Percentiles rank a stretch among this genome's conserved stretches.
Conservation (phyloP, 2,797 vertebrate species). For the Pseudochromis fuscus region DNA sequence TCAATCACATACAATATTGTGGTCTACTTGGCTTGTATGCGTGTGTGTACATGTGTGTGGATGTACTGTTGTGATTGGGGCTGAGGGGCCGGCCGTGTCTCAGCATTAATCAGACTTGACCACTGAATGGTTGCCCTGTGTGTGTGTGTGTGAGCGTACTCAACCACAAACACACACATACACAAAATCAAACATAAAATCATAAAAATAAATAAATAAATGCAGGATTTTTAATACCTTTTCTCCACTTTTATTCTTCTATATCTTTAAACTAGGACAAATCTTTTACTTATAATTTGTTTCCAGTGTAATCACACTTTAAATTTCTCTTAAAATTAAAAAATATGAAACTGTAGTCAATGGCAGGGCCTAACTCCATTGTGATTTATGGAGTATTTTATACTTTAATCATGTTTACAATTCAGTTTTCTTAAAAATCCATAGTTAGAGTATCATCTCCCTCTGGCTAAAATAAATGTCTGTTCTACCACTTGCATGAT, state of each 20-base stretch:
- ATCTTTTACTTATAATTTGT: background rate
- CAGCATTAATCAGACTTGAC: constrained; percentile 81
- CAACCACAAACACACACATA: constrained; percentile 28
- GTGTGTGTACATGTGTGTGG: constrained; percentile 31
- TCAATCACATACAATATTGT: constrained; percentile 55
- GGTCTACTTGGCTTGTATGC: constrained; percentile 44
- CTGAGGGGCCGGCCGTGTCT: constrained; percentile 67
- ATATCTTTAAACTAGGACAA: background rate
- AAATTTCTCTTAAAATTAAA: too few relatives aligned
- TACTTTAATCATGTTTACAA: background rate
- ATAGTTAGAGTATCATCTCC: background rate
- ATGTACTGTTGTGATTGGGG: constrained; percentile 48
- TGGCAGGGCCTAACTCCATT: too few relatives aligned
- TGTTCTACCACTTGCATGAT: background rate
- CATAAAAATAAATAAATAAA: constrained; percentile 14
- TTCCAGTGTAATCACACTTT: background rate
- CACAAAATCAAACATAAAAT: constrained; percentile 16
- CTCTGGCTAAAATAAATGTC: constrained; percentile 1
- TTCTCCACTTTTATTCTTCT: background rate
- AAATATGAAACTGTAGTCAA: too few relatives aligned
- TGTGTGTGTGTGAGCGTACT: constrained; percentile 48
- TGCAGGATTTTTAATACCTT: background rate
- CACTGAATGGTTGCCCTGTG: constrained; percentile 76
- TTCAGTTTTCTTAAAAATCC: background rate
- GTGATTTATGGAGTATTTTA: background rate